Conservation (phyloP, 2,888 invertebrate genomes). For the Therioaphis trifolii region DNA sequence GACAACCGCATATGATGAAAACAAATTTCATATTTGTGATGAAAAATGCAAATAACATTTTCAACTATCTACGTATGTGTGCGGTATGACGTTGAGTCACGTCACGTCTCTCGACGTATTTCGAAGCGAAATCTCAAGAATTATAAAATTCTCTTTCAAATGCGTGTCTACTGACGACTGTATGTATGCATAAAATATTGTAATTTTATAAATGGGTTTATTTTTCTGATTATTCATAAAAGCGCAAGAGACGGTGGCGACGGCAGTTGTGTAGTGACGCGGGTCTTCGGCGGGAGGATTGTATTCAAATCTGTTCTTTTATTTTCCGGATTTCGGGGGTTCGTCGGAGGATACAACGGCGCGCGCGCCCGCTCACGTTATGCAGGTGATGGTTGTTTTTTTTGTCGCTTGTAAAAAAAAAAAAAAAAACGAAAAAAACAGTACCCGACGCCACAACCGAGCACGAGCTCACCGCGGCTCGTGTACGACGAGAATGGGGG, state of each 20-base stretch:
- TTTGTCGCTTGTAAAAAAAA: slow-evolving; percentile 43
- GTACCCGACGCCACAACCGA: slow-evolving; percentile 42
- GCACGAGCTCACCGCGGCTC: slow-evolving; percentile 53
- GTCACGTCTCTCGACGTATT: too few relatives aligned
- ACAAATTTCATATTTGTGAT: too few relatives aligned
- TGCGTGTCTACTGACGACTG: background rate
- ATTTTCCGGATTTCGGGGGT: slow-evolving; percentile 38
- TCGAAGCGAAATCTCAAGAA: too few relatives aligned
- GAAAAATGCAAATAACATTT: too few relatives aligned
- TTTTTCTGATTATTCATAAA: background rate
- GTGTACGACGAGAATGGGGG: slow-evolving; percentile 57
- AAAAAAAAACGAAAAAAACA: slow-evolving; percentile 32
- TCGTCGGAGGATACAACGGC: background rate
- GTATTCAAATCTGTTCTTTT: slow-evolving; percentile 47
- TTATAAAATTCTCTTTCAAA: too few relatives aligned
- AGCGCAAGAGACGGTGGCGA: background rate
- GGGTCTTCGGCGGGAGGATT: slow-evolving; percentile 2
- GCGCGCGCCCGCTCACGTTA: slow-evolving; percentile 8
- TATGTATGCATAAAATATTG: background rate
- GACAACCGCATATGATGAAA: too few relatives aligned
- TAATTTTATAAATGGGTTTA: background rate
- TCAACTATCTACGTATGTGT: too few relatives aligned
- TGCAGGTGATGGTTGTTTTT: slow-evolving; percentile 49
- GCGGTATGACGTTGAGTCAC: too few relatives aligned
- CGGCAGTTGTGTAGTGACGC: background rate